Conservation (phyloP, 2,113 vertebrate genomes). For the Brevimyrus niger region DNA sequence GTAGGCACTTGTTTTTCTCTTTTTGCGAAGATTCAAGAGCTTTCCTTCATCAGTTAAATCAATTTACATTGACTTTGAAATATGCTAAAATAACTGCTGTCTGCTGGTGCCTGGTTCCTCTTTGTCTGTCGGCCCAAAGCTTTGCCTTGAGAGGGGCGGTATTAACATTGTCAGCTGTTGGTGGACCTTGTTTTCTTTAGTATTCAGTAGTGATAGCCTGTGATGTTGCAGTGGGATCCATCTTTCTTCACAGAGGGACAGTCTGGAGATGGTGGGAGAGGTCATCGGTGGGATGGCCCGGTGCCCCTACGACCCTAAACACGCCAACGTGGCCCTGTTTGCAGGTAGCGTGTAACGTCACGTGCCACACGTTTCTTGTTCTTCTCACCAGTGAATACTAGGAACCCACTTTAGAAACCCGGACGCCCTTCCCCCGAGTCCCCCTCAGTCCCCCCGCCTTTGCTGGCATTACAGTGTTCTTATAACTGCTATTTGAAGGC, state of each 20-base stretch:
- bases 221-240: conserved; percentile 8
- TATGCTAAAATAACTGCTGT: neutral
- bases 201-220: neutral
- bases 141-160: neutral
- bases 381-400: neutral
- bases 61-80: neutral
- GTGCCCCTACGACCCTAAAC: conserved; percentile 92
- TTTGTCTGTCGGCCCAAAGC: neutral
- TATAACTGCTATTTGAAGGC: neutral
- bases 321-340: conserved; percentile 92
- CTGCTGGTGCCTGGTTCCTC: neutral
- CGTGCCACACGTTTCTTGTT: neutral
- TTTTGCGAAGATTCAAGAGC: neutral
- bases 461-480: neutral
- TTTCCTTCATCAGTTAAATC: neutral
- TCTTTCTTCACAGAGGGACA: conserved; percentile 71
- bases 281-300: conserved; percentile 91
- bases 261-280: conserved; percentile 78
- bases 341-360: conserved; percentile 63
- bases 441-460: neutral
- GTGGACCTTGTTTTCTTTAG: neutral
- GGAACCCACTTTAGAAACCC: neutral
- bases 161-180: neutral
- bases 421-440: neutral
- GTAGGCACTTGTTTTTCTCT: neutral